Evolutionary conservation across 2,797 vertebrate species (phyloP).

Genomic region (Chlorospingus semifuscus): DNA sequence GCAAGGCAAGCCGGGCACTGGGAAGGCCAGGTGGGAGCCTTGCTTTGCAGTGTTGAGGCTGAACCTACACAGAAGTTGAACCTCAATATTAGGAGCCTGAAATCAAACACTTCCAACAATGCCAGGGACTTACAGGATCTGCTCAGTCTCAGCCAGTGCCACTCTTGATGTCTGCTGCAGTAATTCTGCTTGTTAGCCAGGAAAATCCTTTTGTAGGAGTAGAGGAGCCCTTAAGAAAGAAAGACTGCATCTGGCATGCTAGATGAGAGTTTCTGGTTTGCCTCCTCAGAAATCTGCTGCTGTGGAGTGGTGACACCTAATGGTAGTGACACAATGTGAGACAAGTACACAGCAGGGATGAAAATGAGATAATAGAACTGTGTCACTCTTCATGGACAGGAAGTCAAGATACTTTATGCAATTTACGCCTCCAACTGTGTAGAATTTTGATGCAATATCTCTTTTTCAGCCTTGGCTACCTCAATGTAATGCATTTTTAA

Average conservation of each 20-base stretch:
- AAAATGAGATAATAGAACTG: neutral
- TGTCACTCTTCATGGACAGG: neutral
- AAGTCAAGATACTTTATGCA: neutral
- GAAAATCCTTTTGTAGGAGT: neutral
- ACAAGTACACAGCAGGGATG: neutral
- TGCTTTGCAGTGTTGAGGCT: neutral
- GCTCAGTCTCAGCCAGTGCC: neutral
- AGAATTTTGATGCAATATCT: neutral
- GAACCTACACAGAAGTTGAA: neutral
- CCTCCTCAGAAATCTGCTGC: neutral
- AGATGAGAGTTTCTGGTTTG: neutral
- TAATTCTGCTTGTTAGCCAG: neutral
- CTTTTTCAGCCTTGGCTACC: neutral
- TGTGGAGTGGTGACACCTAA: conserved; percentile 37
- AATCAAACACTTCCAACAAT: neutral
- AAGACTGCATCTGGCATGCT: neutral
- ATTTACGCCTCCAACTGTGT: neutral
- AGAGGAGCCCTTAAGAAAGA: neutral
- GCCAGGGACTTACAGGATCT: neutral
- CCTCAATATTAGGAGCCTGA: neutral
- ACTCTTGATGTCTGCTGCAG: neutral
- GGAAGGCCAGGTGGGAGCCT: neutral
- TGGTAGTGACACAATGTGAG: neutral
- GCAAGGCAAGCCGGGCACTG: neutral
- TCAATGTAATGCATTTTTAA: neutral